A percentile compares a stretch with the other conserved stretches of the same genome.
Conservation (phyloP, 2,888 invertebrate species). For the Deilephila porcellus region DNA sequence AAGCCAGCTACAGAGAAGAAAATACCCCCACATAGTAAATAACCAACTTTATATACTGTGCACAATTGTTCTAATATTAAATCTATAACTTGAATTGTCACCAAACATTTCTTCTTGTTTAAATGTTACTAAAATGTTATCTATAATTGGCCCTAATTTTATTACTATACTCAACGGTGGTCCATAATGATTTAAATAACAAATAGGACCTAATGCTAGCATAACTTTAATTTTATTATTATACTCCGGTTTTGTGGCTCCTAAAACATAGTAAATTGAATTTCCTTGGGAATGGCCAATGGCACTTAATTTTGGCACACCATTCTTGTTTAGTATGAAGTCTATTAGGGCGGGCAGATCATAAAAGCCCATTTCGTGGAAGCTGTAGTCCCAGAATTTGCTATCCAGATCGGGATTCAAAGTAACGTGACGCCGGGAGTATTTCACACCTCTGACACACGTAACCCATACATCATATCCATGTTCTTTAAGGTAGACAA, state of each 20-base stretch:
- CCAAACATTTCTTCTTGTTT: slow-evolving; percentile 27
- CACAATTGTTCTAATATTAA: slow-evolving; percentile 10
- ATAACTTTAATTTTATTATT: slow-evolving; percentile 80
- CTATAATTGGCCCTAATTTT: slow-evolving; percentile 2
- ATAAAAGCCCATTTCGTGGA: slow-evolving; percentile 87
- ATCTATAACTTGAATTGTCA: slow-evolving; percentile 6
- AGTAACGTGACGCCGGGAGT: slow-evolving; percentile 78
- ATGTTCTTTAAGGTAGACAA: slow-evolving; percentile 62
- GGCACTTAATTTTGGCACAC: slow-evolving; percentile 80
- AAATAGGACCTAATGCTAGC: slow-evolving; percentile 83
- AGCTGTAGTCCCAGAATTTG: slow-evolving; percentile 81
- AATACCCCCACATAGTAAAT: slow-evolving; percentile 14
- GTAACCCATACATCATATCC: slow-evolving; percentile 75
- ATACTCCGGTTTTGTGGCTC: slow-evolving; percentile 77
- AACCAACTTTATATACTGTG: slow-evolving; percentile 19
- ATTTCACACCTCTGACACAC: slow-evolving; percentile 83
- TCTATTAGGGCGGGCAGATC: slow-evolving; percentile 87
- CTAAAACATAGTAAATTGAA: slow-evolving; percentile 80
- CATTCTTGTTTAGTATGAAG: slow-evolving; percentile 64
- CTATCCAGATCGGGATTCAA: slow-evolving; percentile 57
- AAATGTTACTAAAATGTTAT: slow-evolving; percentile 19
- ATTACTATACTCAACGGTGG: slow-evolving; percentile 36
- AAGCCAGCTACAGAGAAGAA: slow-evolving; percentile 65
- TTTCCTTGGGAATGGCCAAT: slow-evolving; percentile 88
- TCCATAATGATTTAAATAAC: slow-evolving; percentile 67